These are phyloP conservation scores for Rhagophthalmus giganteus DNA, from an alignment of 2,888 invertebrate species.

Conservation along the genomic window DNA sequence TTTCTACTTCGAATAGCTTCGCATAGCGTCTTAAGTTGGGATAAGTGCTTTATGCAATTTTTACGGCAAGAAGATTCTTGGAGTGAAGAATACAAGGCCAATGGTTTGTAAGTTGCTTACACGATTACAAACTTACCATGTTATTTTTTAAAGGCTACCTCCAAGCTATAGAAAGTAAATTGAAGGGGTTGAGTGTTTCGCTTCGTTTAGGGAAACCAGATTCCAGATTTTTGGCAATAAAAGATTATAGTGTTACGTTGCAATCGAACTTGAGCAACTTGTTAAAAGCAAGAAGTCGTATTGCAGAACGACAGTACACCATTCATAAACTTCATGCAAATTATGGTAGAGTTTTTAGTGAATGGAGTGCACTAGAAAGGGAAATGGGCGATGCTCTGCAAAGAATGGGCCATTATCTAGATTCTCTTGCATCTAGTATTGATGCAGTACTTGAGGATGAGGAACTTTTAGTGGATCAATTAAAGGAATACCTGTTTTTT, in stretches of 20 bases:
- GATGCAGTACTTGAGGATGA: conserved; percentile 79
- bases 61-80: conserved; percentile 78
- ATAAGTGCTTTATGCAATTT: conserved; percentile 76
- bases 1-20: conserved; percentile 76
- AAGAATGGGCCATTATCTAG: conserved; percentile 67
- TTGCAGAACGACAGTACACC: conserved; percentile 76
- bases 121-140: not conserved
- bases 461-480: conserved; percentile 78
- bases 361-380: conserved; percentile 83
- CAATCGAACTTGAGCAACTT: conserved; percentile 65
- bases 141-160: conserved; percentile 63
- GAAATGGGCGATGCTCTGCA: conserved; percentile 80
- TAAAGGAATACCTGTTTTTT: conserved; percentile 82
- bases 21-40: conserved; percentile 72
- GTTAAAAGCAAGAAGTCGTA: conserved; percentile 65
- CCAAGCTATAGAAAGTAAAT: conserved; percentile 75
- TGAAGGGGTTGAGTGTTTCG: conserved; percentile 74
- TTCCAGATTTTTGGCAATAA: conserved; percentile 72
- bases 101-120: conserved; percentile 56
- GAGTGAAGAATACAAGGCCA: conserved; percentile 75
- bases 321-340: conserved; percentile 79
- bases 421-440: conserved; percentile 60
- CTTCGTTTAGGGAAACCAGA: conserved; percentile 75
- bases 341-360: conserved; percentile 80
- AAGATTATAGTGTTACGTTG: conserved; percentile 74